Evolutionary conservation across 2,113 vertebrate species (phyloP).

Genomic region (Gasterosteus nipponicus): DNA sequence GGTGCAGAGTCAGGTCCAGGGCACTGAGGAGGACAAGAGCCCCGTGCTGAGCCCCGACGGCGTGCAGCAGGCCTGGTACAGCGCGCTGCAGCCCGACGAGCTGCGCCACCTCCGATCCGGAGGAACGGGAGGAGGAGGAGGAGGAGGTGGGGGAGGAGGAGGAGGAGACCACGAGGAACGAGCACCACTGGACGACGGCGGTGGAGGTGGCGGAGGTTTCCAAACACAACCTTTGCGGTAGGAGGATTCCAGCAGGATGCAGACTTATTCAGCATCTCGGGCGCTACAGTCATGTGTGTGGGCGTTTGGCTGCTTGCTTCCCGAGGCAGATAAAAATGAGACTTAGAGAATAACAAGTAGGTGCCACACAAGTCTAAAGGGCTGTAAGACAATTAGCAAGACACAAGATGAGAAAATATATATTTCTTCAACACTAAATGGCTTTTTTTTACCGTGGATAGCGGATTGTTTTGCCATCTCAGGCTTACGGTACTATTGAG

Average conservation of each 20-base stretch:
- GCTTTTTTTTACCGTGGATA: neutral
- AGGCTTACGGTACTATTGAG: neutral
- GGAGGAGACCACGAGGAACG: constrained; percentile 64
- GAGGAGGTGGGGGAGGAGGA: constrained; percentile 60
- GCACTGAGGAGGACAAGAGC: constrained; percentile 86
- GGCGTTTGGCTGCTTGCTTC: neutral
- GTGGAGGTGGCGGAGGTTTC: constrained; percentile 61
- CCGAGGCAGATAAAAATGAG: neutral
- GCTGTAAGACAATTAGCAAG: neutral
- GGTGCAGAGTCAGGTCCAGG: constrained; percentile 73
- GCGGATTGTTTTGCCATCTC: neutral
- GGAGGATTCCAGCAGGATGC: constrained; percentile 52
- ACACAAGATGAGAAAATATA: neutral
- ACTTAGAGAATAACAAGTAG: neutral
- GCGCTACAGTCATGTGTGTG: neutral
- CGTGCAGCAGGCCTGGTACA: constrained; percentile 87
- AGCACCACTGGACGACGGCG: constrained; percentile 73
- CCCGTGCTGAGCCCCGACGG: constrained; percentile 86
- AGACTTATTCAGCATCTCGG: neutral
- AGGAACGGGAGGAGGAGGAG: constrained; percentile 52
- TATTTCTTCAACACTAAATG: neutral
- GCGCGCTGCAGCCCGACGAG: constrained; percentile 87
- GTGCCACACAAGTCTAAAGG: neutral
- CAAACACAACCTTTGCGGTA: constrained; percentile 88
- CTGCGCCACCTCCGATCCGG: constrained; percentile 83